Conservation (phyloP, 1,140 invertebrate species). For the Drosophila bipectinata region DNA sequence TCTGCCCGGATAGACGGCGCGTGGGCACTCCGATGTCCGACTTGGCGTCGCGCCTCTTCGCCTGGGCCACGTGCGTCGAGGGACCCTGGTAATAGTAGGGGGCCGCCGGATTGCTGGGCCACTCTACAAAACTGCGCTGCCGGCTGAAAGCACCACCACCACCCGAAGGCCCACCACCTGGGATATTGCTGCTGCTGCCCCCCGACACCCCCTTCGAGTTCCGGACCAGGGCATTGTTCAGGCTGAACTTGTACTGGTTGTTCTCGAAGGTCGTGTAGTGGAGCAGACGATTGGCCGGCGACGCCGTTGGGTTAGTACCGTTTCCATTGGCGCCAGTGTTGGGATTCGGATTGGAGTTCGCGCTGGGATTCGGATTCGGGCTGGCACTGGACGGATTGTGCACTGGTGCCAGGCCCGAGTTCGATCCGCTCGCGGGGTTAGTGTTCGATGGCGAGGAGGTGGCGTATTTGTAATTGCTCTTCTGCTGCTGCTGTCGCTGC, state of each 20-base stretch:
- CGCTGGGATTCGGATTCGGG: neutral
- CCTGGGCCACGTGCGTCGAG: constrained; percentile 50
- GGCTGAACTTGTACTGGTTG: constrained; percentile 83
- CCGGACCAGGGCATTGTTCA: constrained; percentile 75
- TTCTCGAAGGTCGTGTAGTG: constrained; percentile 83
- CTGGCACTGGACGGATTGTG: constrained; percentile 46
- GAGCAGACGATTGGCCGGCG: constrained; percentile 71
- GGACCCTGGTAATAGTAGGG: constrained; percentile 80
- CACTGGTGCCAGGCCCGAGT: constrained; percentile 66
- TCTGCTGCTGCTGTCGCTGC: constrained; percentile 71
- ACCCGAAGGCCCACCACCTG: constrained; percentile 48
- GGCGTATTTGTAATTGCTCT: constrained; percentile 77
- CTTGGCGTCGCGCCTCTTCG: constrained; percentile 78
- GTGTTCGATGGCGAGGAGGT: constrained; percentile 62
- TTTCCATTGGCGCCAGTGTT: constrained; percentile 37
- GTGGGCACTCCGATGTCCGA: constrained; percentile 83
- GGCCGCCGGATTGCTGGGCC: constrained; percentile 78
- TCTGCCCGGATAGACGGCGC: constrained; percentile 72
- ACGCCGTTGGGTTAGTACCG: constrained; percentile 53
- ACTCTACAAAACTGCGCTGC: constrained; percentile 79
- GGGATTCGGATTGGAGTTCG: constrained; percentile 26
- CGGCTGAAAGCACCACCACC: constrained; percentile 63
- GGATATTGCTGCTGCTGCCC: constrained; percentile 68
- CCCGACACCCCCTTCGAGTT: constrained; percentile 34
- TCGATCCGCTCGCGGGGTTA: constrained; percentile 59